Percentiles rank a stretch among this genome's conserved stretches.
Conservation (phyloP, 2,888 invertebrate species). For the Pecten maximus region DNA sequence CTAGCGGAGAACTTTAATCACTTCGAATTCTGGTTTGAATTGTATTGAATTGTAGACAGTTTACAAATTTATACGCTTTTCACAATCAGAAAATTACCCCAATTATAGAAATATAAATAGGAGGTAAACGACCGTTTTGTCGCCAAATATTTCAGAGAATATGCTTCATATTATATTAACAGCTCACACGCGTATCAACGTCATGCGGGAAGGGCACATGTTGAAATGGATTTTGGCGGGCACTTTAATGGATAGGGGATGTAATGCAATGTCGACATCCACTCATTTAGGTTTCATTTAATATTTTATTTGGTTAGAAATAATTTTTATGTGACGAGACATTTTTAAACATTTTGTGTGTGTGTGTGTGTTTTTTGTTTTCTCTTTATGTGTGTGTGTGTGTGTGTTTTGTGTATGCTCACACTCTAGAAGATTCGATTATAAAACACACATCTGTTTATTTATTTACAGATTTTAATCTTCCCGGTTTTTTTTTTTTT, state of each 20-base stretch:
- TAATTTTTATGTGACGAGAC: no score
- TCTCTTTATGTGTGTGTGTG: no score
- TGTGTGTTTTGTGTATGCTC: no score
- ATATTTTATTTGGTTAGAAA: not conserved
- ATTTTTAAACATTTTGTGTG: no score
- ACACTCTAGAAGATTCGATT: no score
- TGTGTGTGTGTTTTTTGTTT: no score
- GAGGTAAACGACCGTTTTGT: constrained; percentile 28
- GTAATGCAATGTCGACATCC: no score
- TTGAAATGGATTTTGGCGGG: not conserved
- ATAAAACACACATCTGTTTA: no score
- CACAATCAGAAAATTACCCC: constrained; percentile 18
- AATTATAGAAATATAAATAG: constrained; percentile 28
- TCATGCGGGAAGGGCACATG: not conserved
- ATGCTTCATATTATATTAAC: not conserved
- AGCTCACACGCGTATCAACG: not conserved
- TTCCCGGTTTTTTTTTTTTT: no score
- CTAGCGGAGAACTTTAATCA: constrained; percentile 11
- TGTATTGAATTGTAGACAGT: constrained; percentile 4
- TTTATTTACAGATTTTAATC: no score
- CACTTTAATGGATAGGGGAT: not conserved
- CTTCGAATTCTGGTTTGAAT: not conserved
- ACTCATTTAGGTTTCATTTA: not conserved
- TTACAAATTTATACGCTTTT: constrained; percentile 33
- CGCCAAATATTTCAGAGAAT: constrained; percentile 2